Evolutionary conservation across 2,113 vertebrate species (phyloP).

Genomic region (Dolichallabes microphthalmus): DNA sequence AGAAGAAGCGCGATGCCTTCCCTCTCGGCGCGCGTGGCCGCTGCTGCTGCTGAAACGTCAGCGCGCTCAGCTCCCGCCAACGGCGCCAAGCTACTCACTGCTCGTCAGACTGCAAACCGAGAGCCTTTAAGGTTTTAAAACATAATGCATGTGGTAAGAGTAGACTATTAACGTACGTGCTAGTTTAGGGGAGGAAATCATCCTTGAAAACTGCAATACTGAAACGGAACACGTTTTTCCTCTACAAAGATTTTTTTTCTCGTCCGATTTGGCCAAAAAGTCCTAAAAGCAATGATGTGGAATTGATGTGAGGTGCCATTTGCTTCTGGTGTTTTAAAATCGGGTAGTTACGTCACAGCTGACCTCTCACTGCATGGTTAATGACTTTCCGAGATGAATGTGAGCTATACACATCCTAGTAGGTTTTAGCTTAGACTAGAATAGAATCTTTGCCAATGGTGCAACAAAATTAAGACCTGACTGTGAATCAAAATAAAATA

Average conservation of each 20-base stretch:
- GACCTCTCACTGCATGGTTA: conserved; percentile 6
- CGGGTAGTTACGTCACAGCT: background rate
- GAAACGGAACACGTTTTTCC: background rate
- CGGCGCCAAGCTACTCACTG: background rate
- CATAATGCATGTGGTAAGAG: background rate
- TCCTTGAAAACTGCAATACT: background rate
- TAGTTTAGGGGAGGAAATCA: background rate
- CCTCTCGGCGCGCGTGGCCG: conserved; percentile 41
- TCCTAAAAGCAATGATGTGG: background rate
- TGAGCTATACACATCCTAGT: background rate
- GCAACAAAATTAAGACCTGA: too few species aligned
- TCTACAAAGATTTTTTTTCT: background rate
- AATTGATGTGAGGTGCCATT: background rate
- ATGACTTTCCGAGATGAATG: conserved; percentile 6
- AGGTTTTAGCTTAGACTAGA: too few species aligned
- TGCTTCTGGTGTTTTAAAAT: background rate
- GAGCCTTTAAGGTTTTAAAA: background rate
- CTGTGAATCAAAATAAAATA: too few species aligned
- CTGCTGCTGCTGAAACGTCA: conserved; percentile 53
- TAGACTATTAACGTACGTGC: background rate
- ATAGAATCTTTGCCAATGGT: too few species aligned
- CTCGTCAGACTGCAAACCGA: conserved; percentile 20
- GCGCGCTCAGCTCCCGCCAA: conserved; percentile 33
- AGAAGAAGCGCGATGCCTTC: conserved; percentile 43
- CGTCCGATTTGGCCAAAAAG: background rate